Evolutionary conservation across 2,888 invertebrate species (phyloP), one percentile per base, ranked within the genome.

Genomic region (Drosophila paucipuncta): DNA sequence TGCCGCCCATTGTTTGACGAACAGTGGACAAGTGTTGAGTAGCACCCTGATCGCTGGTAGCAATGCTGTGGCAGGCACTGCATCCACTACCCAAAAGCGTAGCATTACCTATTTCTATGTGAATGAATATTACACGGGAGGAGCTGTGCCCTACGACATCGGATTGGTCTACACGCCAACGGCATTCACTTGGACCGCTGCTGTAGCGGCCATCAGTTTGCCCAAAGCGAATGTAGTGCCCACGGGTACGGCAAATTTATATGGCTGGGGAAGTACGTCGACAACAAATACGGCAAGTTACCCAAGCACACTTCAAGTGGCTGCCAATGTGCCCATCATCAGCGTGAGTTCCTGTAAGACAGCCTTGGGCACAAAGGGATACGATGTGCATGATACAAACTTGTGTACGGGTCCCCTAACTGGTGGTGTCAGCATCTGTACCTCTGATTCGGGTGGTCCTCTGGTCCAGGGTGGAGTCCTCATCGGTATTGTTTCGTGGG

Each of bases 401-500:
- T 37, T 92, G 4, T 92, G 92, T 61, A 92, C 93, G 0, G 92
- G 92, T 1, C 92, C 93, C 1, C 73, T 93, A 0, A 90, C 89
- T 0, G 92, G 91, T 9, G 91, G 92, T 13, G 65, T 85, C 16
- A 85, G 92, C 54, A 91, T 92, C 43, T 93, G 92, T 60, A 89
- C 88, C 2, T 91, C 92, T 18, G 93, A 93, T 68, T 93, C 93
- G 2, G 92, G 92, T n/a, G 92, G 93, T 33, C 92, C 92, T 7
- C 72, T 93, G 61, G 84, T 92, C 5, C 86, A 91, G 54, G 83
- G 80, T 11, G 80, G 84, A 35, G 82, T 84, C 11, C 86, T 91
- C 74, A 85, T 94, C 68, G 94, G 94, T 49, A 90, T 94, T 53
- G 94, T 94, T 2, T 94, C 94, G 2, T 94, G 94, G 94, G 94